phyloP scores from a whole-genome alignment of 2,888 invertebrate genomes.

The Xylocampa areola region DNA sequence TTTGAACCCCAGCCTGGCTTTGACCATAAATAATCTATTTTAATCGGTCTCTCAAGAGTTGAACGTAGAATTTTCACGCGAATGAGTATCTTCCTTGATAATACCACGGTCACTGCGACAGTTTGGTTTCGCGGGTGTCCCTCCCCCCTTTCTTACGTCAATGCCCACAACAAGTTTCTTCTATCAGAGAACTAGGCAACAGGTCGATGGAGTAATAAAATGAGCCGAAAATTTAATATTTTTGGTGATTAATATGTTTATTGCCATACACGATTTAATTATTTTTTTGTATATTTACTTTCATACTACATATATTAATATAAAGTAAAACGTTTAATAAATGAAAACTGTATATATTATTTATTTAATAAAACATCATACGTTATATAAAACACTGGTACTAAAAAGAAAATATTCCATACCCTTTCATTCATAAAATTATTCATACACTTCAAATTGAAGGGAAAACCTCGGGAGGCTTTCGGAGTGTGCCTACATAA shows the following conservation, averaged over 20 bases:
- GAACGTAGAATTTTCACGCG: not conserved
- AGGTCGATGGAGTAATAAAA: constrained; percentile 16
- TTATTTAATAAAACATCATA: too few species aligned
- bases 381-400: not conserved
- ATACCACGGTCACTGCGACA: constrained; percentile 4
- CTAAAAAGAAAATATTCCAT: too few species aligned
- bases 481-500: constrained; percentile 12
- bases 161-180: constrained; percentile 9
- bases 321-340: too few species aligned
- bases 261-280: too few species aligned
- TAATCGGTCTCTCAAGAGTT: not conserved
- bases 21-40: not conserved
- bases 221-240: too few species aligned
- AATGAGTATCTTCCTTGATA: not conserved
- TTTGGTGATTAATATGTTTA: too few species aligned
- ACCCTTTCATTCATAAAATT: constrained; percentile 28
- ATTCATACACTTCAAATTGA: constrained; percentile 36
- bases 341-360: too few species aligned
- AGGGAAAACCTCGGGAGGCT: not conserved
- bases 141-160: constrained; percentile 32
- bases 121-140: constrained; percentile 7
- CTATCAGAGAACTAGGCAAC: constrained; percentile 23
- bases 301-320: too few species aligned
- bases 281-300: too few species aligned
- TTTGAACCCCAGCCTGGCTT: constrained; percentile 1